phyloP scores from a whole-genome alignment of 1,140 invertebrate species.

The Solen grandis region DNA sequence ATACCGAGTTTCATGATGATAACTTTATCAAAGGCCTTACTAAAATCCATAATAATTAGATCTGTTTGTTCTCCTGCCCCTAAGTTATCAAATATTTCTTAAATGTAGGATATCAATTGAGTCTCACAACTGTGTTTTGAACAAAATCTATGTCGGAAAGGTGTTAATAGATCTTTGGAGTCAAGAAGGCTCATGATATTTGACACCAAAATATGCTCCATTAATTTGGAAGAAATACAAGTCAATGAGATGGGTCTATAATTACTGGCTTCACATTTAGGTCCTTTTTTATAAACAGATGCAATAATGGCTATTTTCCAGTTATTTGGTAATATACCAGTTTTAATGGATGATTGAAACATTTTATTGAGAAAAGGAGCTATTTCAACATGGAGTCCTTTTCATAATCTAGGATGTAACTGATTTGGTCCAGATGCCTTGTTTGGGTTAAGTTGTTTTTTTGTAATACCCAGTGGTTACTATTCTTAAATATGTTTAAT shows the following conservation, averaged over 20 bases:
- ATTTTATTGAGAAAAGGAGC: slow-evolving; percentile 33
- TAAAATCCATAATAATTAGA: background rate
- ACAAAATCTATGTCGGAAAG: slow-evolving; percentile 10
- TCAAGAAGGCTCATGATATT: slow-evolving; percentile 6
- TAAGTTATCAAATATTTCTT: background rate
- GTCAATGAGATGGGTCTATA: slow-evolving; percentile 37
- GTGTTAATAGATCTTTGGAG: background rate
- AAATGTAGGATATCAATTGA: background rate
- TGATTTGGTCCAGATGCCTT: slow-evolving; percentile 25
- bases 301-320: slow-evolving; percentile 26
- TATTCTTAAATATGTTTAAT: slow-evolving; percentile 2
- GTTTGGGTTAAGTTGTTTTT: slow-evolving; percentile 22
- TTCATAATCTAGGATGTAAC: slow-evolving; percentile 12
- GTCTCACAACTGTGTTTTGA: slow-evolving; percentile 17
- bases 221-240: slow-evolving; percentile 33
- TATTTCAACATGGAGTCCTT: slow-evolving; percentile 20
- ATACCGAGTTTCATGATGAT: background rate
- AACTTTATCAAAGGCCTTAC: background rate
- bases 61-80: background rate
- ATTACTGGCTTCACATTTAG: slow-evolving; percentile 9
- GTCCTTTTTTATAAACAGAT: slow-evolving; percentile 42
- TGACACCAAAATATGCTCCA: slow-evolving; percentile 21
- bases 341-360: slow-evolving; percentile 2
- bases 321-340: slow-evolving; percentile 11
- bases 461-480: background rate